A percentile compares a stretch with the other conserved stretches of the same genome.
Evolutionary conservation across 2,113 vertebrate species (phyloP).

Genomic region (Dipodomys stephensi): DNA sequence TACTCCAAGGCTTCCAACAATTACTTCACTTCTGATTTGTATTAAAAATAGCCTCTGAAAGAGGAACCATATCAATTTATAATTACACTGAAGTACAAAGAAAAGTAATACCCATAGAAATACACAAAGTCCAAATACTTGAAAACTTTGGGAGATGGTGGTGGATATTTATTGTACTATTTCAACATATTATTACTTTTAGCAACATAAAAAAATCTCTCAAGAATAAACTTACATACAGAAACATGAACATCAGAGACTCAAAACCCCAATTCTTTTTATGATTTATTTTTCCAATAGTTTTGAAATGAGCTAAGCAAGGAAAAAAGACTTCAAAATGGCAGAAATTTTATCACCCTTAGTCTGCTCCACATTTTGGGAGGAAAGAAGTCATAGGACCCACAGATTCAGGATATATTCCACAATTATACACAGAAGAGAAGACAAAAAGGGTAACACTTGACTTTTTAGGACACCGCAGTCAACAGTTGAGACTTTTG

Average conservation of each 20-base stretch:
- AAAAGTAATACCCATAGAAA: constrained; percentile 29
- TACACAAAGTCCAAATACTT: background rate
- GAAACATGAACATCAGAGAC: background rate
- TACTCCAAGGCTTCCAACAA: constrained; percentile 1
- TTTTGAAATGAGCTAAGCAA: constrained; percentile 50
- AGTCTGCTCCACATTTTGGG: background rate
- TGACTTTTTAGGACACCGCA: background rate
- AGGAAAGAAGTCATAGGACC: background rate
- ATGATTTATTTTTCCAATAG: constrained; percentile 53
- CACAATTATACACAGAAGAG: background rate
- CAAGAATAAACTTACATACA: background rate
- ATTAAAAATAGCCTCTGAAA: constrained; percentile 45
- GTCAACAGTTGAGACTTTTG: background rate
- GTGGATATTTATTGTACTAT: background rate
- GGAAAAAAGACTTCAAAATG: constrained; percentile 14
- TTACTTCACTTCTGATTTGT: constrained; percentile 6
- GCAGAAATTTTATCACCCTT: background rate
- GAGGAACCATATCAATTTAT: constrained; percentile 38
- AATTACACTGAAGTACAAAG: constrained; percentile 16
- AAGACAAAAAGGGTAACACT: background rate
- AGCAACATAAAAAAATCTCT: constrained; percentile 18
- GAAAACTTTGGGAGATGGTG: background rate
- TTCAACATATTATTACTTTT: constrained; percentile 25
- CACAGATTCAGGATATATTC: background rate
- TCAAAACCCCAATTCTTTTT: constrained; percentile 16